Evolutionary conservation across 1,140 invertebrate genomes (phyloP), one percentile per base, ranked within the genome.

Genomic region (Formica exsecta): DNA sequence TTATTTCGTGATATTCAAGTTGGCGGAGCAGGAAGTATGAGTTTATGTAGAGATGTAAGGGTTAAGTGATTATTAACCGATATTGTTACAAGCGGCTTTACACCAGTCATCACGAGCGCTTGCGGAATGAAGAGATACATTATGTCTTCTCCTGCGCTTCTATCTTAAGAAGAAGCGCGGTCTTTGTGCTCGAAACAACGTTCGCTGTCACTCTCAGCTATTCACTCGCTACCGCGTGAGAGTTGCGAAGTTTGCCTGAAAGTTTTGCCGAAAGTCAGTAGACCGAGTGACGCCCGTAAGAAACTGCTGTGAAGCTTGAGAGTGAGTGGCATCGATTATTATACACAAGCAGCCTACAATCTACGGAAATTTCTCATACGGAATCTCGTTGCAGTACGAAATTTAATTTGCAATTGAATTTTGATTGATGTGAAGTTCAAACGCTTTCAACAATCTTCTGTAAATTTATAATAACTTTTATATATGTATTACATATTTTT

Each of bases 161-260:
- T 76, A 76, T 87, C 80, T 87, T 62, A 36, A 32, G 48, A 65
- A 75, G 68, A 87, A 85, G 75, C 59, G 62, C 61, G 74, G 75
- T 75, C 88, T 90, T 90, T 90, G 86, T 90, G 64, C 79, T 90
- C 38, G 62, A 25, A 77, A 48, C 66, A 61, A 90, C 89, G 68
- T 76, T 77, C 80, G 85, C 80, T 85, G 86, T 90, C 83, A 85
- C 80, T 90, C 83, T 85, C 86, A 83, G 44, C 86, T 76, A 66
- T 77, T 89, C 68, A 59, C 38, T 68, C 16, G 59, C 62, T 36
- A 57, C 68, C 70, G 48, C 70, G 65, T 51, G 64, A 85, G 48
- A 85, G 57, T 73, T 70, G 32, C 73, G 54, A 25, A 48, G 59
- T 84, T 85, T 61, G 66, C 61, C 11, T 54, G 44, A 85, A 90